Conservation (phyloP, 1,140 invertebrate species). For the Eueides isabella region DNA sequence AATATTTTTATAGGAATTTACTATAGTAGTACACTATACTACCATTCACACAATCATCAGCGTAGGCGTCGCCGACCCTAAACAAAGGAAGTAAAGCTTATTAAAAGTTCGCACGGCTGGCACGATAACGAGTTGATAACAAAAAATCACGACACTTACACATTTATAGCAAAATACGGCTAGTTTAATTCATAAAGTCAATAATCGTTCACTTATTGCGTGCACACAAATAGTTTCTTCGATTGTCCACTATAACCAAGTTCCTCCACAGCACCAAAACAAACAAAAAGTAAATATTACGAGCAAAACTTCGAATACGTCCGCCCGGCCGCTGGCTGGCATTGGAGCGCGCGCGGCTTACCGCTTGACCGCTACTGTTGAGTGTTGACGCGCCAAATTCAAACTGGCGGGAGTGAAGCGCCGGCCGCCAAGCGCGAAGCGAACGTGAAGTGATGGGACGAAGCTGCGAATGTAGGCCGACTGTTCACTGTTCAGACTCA, state of each 20-base stretch:
- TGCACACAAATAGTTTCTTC: constrained; percentile 40
- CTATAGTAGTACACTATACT: constrained; percentile 55
- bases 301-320: constrained; percentile 62
- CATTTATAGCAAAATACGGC: constrained; percentile 47
- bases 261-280: constrained; percentile 51
- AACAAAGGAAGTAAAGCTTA: constrained; percentile 77
- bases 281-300: constrained; percentile 72
- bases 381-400: constrained; percentile 73
- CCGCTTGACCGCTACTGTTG: constrained; percentile 61
- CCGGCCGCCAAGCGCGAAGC: constrained; percentile 17
- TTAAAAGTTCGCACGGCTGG: constrained; percentile 67
- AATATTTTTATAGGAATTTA: constrained; percentile 49
- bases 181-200: constrained; percentile 29
- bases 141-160: constrained; percentile 61
- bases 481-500: constrained; percentile 14
- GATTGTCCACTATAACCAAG: constrained; percentile 44
- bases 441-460: constrained; percentile 24
- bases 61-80: constrained; percentile 70
- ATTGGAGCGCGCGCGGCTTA: constrained; percentile 63
- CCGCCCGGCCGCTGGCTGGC: constrained; percentile 49
- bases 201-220: constrained; percentile 29
- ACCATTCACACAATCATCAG: constrained; percentile 57
- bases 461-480: constrained; percentile 42
- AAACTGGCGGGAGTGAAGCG: constrained; percentile 54
- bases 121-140: constrained; percentile 69